Percentiles rank a stretch among this genome's conserved stretches.
Evolutionary conservation across 2,797 vertebrate genomes (phyloP).

Genomic region (Saguinus oedipus): DNA sequence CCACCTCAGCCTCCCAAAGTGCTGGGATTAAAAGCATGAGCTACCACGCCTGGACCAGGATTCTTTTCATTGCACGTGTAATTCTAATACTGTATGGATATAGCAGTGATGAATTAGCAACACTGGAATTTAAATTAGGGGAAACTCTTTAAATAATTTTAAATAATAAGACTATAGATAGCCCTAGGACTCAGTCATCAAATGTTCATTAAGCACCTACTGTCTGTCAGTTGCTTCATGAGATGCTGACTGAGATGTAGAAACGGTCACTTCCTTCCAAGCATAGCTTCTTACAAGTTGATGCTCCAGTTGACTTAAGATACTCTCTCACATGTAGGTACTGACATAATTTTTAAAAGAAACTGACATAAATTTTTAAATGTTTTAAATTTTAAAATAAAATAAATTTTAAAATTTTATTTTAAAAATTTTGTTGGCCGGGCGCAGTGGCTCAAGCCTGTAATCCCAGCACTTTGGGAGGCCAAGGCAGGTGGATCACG

Average conservation of each 20-base stretch:
- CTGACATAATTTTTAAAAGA: not conserved
- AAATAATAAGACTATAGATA: not conserved
- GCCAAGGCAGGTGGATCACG: too few relatives aligned
- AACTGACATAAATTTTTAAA: not conserved
- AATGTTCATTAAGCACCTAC: not conserved
- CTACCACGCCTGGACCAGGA: not conserved
- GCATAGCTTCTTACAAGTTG: not conserved
- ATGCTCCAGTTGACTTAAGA: not conserved
- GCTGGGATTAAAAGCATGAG: too few relatives aligned
- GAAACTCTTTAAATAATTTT: conserved; percentile 18
- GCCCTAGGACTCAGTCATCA: not conserved
- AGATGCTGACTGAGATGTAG: not conserved
- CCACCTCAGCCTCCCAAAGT: too few relatives aligned
- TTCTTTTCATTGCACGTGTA: not conserved
- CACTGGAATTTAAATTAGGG: not conserved
- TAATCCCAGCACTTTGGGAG: too few relatives aligned
- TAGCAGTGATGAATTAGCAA: not conserved
- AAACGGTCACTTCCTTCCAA: not conserved
- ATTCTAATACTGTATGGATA: not conserved
- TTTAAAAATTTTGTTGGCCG: too few relatives aligned
- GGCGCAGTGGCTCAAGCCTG: too few relatives aligned
- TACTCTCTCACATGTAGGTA: not conserved
- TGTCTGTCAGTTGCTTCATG: not conserved
- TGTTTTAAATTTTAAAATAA: too few relatives aligned
- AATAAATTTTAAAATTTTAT: too few relatives aligned